phyloP scores from a whole-genome alignment of 2,797 vertebrate genomes.

The Philypnodon macrostomus region DNA sequence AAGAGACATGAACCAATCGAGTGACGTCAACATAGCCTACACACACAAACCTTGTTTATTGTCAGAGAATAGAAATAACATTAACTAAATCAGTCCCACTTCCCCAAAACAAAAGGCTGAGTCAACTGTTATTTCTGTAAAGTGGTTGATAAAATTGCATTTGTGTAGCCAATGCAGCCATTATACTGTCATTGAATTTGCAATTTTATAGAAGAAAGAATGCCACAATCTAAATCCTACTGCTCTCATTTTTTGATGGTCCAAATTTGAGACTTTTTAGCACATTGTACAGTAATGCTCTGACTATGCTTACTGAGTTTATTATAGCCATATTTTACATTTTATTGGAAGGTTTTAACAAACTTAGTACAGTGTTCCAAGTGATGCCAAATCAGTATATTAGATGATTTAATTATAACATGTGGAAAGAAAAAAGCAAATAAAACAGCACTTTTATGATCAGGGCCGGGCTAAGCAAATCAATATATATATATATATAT shows the following conservation, averaged over 20 bases:
- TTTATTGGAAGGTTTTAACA: constrained; percentile 22
- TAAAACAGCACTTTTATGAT: constrained; percentile 31
- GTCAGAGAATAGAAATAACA: too few species aligned
- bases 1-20: not conserved
- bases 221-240: constrained; percentile 45
- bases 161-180: constrained; percentile 39
- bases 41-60: not conserved
- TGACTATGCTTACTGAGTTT: constrained; percentile 41
- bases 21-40: not conserved
- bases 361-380: constrained; percentile 27
- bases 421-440: constrained; percentile 7
- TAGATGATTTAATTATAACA: not conserved
- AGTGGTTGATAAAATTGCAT: not conserved
- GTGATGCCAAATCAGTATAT: constrained; percentile 38
- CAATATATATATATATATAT: too few species aligned
- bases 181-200: constrained; percentile 33
- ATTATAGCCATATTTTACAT: constrained; percentile 62
- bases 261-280: constrained; percentile 21
- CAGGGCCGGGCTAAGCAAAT: constrained; percentile 5
- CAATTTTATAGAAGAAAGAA: constrained; percentile 44
- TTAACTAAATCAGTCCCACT: too few species aligned
- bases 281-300: constrained; percentile 38
- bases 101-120: too few species aligned
- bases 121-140: not conserved
- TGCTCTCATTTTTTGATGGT: constrained; percentile 48